Base-by-base conservation (phyloP, 2,797 vertebrate species). In the Sus cebifrons region DNA sequence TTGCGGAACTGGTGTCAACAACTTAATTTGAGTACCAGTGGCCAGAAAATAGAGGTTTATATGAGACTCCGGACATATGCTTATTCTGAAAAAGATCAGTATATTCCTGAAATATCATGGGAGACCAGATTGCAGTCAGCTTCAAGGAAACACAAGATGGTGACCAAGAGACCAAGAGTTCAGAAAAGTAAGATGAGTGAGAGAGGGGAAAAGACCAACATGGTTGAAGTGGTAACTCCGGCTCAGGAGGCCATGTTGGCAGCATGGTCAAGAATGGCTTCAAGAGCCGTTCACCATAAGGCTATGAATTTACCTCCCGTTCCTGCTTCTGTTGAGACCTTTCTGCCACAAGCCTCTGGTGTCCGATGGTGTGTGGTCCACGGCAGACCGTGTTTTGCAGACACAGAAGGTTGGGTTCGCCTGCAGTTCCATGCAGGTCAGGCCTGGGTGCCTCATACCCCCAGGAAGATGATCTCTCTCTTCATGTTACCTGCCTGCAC, bases 1-100 rank as follows among this genome's bases (percentile, higher is more conserved):
- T 49, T 98, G 36, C 21, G 86, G 20, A 20, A 54, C 25, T 98
- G 97, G 97, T 98, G 97, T 65, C 97, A 96, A 2, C 83, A 92
- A 29, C 1, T 60, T 12, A 73, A 73, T 12, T 65, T 98, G 88
- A 98, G 97, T n/a, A 97, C 96, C 0, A 86, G 96, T 3, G 97
- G 97, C 52, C 71, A 94, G 97, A 98, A 98, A 96, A 68, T 82
- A 58, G 93, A 97, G 0, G 86, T 98, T 62, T 98, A 97, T 86
- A 5, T 54, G 88, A 95, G 97, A n/a, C 92, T 98, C 7, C 97
- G 73, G 71, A 40, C 49, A n/a, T 56, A 93, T 9, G 89, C 56
- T 10, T 98, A 96, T 54, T 75, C 90, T 3, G 71, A 91, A 27
- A 94, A 92, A 68, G 36, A 78, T 12, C 77, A 98, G 96, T 40